Evolutionary conservation across 1,140 invertebrate species (phyloP), one percentile per base, ranked within the genome.

Genomic region (Drosophila lini): DNA sequence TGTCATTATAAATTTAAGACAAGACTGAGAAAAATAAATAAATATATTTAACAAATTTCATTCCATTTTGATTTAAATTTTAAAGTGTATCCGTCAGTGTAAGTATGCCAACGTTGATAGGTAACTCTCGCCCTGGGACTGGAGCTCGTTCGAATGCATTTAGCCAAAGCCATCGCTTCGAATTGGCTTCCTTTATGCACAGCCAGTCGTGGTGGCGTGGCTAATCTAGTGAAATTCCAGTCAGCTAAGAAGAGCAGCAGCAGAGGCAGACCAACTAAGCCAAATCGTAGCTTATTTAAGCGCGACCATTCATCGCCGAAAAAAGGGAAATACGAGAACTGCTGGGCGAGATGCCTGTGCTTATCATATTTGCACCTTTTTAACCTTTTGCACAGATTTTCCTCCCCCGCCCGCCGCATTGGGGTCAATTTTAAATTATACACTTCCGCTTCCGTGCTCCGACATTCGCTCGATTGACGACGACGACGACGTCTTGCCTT

Each of bases 371-470:
- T 88, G 60, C 56, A 80, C 76, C 78, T 75, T 62, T 77, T 84
- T 58, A 65, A 71, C 61, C 38, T 59, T 76, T 64, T 62, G 48
- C 63, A 45, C 58, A 65, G 62, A 63, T 82, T 69, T 69, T 64
- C 28, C 31, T 10, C 16, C 53, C 9, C 22, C 32, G 22, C 4
- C 45, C 69, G 53, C 31, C 69, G 59, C 78, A 64, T 65, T 78
- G 69, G 80, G 84, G 84, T 89, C 84, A 89, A 81, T 89, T 89
- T 89, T 89, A 89, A 89, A 89, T 89, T 89, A 89, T 89, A 89
- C 84, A 84, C 84, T 89, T 89, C 78, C 80, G 80, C 78, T 81
- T 84, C 84, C 78, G 62, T 89, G 84, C 74, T 58, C 60, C 58
- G 74, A 41, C 75, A 84, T 78, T 67, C 85, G 74, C 84, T 89